These are phyloP conservation scores for Eidolon helvum DNA, from an alignment of 2,113 vertebrate species.

Conservation along the genomic window DNA sequence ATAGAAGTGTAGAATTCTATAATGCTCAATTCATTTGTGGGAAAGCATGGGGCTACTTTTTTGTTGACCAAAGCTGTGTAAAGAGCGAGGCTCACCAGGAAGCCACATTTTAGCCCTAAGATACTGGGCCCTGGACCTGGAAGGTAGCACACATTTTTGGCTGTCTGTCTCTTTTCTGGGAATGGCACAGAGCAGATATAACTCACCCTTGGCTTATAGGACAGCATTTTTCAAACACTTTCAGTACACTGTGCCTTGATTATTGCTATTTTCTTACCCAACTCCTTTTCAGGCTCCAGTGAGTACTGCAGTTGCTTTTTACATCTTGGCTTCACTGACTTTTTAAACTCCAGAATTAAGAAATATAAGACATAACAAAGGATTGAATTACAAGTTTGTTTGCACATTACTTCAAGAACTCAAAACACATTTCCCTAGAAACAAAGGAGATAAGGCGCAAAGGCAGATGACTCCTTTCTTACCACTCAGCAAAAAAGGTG, in stretches of 20 bases:
- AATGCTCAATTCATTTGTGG: background rate
- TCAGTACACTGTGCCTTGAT: background rate
- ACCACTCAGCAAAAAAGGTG: background rate
- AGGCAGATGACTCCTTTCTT: background rate
- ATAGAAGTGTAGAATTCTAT: background rate
- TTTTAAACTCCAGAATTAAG: constrained; percentile 26
- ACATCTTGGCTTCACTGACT: background rate
- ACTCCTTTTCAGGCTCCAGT: background rate
- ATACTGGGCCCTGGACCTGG: background rate
- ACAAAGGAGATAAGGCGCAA: background rate
- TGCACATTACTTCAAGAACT: background rate
- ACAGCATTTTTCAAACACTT: background rate
- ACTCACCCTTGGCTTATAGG: background rate
- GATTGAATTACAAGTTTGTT: background rate
- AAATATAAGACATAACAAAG: background rate
- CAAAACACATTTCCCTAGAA: constrained; percentile 34
- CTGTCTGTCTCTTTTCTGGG: background rate
- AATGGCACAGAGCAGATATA: background rate
- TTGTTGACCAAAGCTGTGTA: background rate
- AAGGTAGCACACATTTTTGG: background rate
- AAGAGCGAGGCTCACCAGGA: background rate
- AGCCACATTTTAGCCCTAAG: background rate
- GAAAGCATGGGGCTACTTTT: background rate
- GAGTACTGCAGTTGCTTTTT: background rate
- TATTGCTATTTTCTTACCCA: background rate